These are phyloP conservation scores for Drosophila austrosaltans DNA, from an alignment of 2,888 invertebrate species.

Conservation along the genomic window DNA sequence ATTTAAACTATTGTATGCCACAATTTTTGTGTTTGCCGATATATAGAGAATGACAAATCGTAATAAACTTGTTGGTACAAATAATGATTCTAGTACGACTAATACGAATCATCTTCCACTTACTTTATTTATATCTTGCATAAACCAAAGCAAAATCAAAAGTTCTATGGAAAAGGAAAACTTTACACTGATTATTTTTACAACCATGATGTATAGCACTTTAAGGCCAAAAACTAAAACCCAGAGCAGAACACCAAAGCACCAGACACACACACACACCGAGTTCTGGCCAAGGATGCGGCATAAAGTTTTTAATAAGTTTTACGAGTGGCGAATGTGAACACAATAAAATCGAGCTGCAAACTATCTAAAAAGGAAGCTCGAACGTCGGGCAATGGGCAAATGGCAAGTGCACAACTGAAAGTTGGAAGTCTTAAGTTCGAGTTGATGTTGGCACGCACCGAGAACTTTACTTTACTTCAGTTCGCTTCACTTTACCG, in stretches of 20 bases:
- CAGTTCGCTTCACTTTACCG: conserved; percentile 4
- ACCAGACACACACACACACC: conserved; percentile 29
- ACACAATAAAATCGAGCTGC: conserved; percentile 74
- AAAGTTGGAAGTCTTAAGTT: not conserved
- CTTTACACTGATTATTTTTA: conserved; percentile 33
- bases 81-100: too few species aligned
- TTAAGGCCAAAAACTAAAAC: conserved; percentile 22
- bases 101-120: too few species aligned
- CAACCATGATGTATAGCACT: conserved; percentile 57
- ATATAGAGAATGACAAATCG: too few species aligned
- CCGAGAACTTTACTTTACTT: conserved; percentile 10
- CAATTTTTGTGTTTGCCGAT: too few species aligned
- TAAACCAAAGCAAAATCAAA: not conserved
- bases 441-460: conserved; percentile 44
- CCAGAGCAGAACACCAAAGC: conserved; percentile 20
- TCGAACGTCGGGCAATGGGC: not conserved
- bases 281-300: conserved; percentile 53
- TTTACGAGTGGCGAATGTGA: conserved; percentile 78
- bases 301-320: conserved; percentile 78
- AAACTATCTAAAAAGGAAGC: conserved; percentile 50
- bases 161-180: conserved; percentile 8
- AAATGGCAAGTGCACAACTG: conserved; percentile 28
- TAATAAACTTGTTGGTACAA: too few species aligned
- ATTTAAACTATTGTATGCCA: too few species aligned
- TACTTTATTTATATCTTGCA: not conserved